phyloP scores from a whole-genome alignment of 2,113 vertebrate species.

The Calypte anna region DNA sequence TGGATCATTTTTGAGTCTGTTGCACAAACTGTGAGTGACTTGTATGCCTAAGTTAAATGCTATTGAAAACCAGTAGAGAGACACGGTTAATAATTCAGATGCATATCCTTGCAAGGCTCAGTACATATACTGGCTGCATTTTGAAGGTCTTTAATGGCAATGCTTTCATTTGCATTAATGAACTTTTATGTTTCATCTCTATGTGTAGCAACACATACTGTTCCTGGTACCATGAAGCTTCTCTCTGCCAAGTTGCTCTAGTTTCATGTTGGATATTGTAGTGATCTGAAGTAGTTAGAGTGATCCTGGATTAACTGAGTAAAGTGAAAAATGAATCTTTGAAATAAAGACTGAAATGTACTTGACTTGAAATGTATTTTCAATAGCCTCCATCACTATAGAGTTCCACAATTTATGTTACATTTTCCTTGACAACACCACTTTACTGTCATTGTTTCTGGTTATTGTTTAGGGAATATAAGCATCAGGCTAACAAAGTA shows the following conservation, averaged over 20 bases:
- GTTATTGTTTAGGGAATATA: not conserved
- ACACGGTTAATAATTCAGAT: not conserved
- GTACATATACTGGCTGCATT: not conserved
- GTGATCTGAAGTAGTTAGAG: not conserved
- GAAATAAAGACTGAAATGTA: not conserved
- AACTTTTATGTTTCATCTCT: not conserved
- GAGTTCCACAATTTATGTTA: not conserved
- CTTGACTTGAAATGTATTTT: not conserved
- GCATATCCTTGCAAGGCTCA: not conserved
- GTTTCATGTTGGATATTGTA: not conserved
- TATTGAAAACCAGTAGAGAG: not conserved
- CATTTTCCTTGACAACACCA: not conserved
- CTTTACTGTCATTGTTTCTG: not conserved
- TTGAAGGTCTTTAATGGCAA: not conserved
- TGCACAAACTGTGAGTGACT: not conserved
- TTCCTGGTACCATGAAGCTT: not conserved
- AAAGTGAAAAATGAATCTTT: not conserved
- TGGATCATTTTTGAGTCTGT: not conserved
- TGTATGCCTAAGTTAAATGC: not conserved
- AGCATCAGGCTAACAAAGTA: not conserved
- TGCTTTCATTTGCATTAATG: not conserved
- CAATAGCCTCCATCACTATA: not conserved
- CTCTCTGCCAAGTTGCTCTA: fast-evolving
- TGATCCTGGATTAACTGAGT: not conserved
- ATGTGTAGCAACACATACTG: not conserved